These are phyloP conservation scores for Lepilemur septentrionalis DNA, from an alignment of 2,797 vertebrate species.

Conservation along the genomic window DNA sequence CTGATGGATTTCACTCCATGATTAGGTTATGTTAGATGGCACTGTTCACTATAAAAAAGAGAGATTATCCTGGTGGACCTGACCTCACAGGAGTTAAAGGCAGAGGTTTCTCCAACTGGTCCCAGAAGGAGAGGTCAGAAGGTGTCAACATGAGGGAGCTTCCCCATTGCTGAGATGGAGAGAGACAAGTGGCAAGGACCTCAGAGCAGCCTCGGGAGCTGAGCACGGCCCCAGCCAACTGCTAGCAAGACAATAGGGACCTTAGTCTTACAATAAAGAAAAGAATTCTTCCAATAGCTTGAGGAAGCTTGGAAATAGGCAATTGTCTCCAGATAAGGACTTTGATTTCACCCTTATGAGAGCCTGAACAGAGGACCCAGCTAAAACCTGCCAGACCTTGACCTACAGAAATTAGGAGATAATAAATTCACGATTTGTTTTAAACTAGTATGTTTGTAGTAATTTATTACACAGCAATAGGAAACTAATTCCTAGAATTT, in stretches of 20 bases:
- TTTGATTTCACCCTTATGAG: neutral
- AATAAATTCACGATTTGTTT: neutral
- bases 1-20: neutral
- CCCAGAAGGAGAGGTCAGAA: neutral
- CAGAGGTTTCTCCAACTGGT: neutral
- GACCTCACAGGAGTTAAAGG: neutral
- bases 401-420: neutral
- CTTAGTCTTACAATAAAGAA: neutral
- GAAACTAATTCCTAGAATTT: neutral
- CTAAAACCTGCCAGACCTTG: neutral
- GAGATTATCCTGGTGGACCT: neutral
- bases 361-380: neutral
- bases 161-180: neutral
- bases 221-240: neutral
- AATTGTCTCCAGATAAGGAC: neutral
- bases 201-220: neutral
- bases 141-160: neutral
- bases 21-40: neutral
- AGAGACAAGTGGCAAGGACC: neutral
- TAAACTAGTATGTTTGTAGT: neutral
- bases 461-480: neutral
- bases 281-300: neutral
- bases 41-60: neutral
- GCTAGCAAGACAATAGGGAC: neutral
- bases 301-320: neutral